Conservation (phyloP, 35 echinoderm and acorn worm genomes). For the Eucidaris tribuloides region DNA sequence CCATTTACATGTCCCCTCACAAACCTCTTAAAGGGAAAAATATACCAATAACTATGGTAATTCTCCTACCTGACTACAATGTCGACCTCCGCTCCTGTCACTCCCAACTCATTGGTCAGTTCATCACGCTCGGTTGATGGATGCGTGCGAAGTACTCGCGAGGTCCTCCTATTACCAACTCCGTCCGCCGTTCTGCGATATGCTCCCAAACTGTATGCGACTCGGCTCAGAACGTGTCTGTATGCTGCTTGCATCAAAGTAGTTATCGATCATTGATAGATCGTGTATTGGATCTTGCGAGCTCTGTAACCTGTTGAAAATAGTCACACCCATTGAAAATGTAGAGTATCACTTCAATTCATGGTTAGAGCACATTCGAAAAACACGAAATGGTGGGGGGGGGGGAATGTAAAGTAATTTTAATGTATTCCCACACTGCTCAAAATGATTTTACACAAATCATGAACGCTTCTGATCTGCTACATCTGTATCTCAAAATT, state of each 20-base stretch:
- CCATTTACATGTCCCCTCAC: too few species aligned
- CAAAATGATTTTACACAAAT: background rate
- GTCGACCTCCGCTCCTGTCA: slow-evolving; percentile 15
- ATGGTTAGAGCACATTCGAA: background rate
- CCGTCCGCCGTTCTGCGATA: background rate
- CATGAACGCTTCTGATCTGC: background rate
- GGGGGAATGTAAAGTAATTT: background rate
- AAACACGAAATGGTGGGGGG: background rate
- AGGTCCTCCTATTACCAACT: background rate
- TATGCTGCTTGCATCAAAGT: slow-evolving; percentile 46
- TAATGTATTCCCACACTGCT: too few species aligned
- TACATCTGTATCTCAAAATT: background rate
- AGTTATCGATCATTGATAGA: slow-evolving; percentile 27
- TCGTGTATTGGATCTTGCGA: background rate
- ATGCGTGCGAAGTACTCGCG: background rate
- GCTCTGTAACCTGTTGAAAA: slow-evolving; percentile 24
- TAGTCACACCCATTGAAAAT: too few species aligned
- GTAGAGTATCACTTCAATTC: background rate
- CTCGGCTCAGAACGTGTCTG: slow-evolving; percentile 40
- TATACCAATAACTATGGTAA: too few species aligned
- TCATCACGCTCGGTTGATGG: too few species aligned
- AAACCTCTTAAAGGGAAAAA: too few species aligned
- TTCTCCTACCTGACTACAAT: background rate
- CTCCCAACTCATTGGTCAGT: too few species aligned
- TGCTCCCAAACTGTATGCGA: slow-evolving; percentile 26